A percentile compares a stretch with the other conserved stretches of the same genome.
These are phyloP conservation scores for Peribatodes rhomboidaria DNA, from an alignment of 2,888 invertebrate genomes.

Conservation along the genomic window DNA sequence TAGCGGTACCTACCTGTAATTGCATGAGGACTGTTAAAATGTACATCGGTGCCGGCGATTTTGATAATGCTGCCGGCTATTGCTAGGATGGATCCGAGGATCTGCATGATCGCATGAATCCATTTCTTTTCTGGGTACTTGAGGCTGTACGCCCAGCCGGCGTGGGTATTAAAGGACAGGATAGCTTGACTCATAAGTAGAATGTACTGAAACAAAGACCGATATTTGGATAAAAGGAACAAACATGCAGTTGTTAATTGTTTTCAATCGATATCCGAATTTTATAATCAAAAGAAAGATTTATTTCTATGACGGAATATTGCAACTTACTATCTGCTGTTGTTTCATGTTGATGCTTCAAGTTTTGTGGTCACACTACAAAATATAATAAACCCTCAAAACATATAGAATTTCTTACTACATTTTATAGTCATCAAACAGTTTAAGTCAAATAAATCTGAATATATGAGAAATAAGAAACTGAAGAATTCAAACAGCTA, in stretches of 20 bases:
- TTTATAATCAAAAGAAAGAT: too few relatives aligned
- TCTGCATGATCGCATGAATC: constrained; percentile 64
- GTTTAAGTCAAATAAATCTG: too few relatives aligned
- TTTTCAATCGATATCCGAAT: too few relatives aligned
- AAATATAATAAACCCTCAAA: too few relatives aligned
- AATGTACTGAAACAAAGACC: constrained; percentile 64
- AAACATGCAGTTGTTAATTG: neutral
- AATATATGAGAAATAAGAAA: too few relatives aligned
- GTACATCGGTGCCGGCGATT: constrained; percentile 41
- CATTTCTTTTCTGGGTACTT: constrained; percentile 58
- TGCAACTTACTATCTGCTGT: too few relatives aligned
- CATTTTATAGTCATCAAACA: too few relatives aligned
- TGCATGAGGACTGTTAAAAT: constrained; percentile 54
- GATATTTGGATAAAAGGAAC: neutral
- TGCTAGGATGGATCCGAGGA: constrained; percentile 63
- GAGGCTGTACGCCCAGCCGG: constrained; percentile 61
- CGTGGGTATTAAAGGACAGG: constrained; percentile 59
- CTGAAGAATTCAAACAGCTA: too few relatives aligned
- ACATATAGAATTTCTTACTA: too few relatives aligned
- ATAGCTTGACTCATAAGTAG: constrained; percentile 69
- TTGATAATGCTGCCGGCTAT: constrained; percentile 59
- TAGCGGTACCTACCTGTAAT: constrained; percentile 61
- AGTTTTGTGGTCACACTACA: too few relatives aligned
- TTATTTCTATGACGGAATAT: too few relatives aligned
- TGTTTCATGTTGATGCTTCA: too few relatives aligned